A percentile compares a stretch with the other conserved stretches of the same genome.
phyloP scores from a whole-genome alignment of 2,113 vertebrate species.

The Nycticorax nycticorax region DNA sequence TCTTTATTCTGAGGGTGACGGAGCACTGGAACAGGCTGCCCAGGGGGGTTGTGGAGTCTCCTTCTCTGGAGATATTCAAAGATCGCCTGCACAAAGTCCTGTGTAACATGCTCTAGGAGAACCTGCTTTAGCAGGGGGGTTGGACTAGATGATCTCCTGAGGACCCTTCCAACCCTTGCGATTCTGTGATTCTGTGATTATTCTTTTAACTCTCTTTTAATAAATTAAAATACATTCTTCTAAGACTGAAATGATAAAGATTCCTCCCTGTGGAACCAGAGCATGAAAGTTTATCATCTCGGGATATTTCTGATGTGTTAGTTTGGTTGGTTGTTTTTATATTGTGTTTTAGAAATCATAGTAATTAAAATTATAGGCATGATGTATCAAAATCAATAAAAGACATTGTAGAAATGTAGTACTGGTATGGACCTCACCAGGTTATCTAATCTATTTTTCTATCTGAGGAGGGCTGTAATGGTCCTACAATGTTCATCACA shows the following conservation, averaged over 20 bases:
- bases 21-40: no score
- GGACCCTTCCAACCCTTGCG: no score
- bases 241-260: neutral
- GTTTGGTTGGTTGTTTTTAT: neutral
- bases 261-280: neutral
- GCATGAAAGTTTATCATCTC: neutral
- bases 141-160: no score
- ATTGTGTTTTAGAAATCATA: neutral
- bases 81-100: no score
- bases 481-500: neutral
- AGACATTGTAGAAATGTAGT: neutral
- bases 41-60: no score
- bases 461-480: neutral
- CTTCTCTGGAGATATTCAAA: no score
- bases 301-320: neutral
- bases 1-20: no score
- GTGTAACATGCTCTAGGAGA: no score
- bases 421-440: neutral
- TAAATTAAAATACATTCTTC: neutral
- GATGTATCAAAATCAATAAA: neutral
- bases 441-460: neutral
- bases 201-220: neutral
- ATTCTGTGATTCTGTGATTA: neutral
- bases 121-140: no score
- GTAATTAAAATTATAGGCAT: neutral